Evolutionary conservation across 2,113 vertebrate genomes (phyloP).

Genomic region (Paraplagusia blochii): DNA sequence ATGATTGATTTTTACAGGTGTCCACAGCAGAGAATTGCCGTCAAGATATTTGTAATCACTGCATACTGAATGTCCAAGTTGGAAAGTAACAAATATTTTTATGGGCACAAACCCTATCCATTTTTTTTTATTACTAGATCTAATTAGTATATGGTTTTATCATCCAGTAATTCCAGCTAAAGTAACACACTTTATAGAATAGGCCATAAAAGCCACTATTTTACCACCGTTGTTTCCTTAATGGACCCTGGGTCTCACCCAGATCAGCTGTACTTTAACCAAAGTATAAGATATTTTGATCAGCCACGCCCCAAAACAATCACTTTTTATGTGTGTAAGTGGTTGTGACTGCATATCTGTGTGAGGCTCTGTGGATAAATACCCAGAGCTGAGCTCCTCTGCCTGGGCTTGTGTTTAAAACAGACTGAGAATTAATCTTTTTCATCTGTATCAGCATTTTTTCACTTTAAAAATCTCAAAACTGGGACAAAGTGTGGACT

Average conservation of each 20-base stretch:
- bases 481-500: too few species aligned
- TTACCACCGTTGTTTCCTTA: background rate
- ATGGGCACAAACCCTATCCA: background rate
- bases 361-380: background rate
- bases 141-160: background rate
- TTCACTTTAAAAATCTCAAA: too few species aligned
- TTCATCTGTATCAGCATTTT: slow-evolving; percentile 5
- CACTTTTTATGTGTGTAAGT: slow-evolving; percentile 14
- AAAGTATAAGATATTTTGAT: background rate
- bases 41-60: too few species aligned
- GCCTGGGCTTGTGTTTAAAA: slow-evolving; percentile 8
- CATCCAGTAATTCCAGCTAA: background rate
- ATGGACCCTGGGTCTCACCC: background rate
- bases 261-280: slow-evolving; percentile 1
- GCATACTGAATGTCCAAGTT: too few species aligned
- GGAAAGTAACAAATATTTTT: background rate
- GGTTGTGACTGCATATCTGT: background rate
- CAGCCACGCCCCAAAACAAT: slow-evolving; percentile 2
- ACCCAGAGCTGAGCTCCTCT: too few species aligned
- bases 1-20: too few species aligned
- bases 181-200: background rate
- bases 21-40: too few species aligned
- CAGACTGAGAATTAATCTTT: background rate
- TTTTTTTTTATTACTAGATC: background rate
- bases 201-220: slow-evolving; percentile 1